Evolutionary conservation across 2,113 vertebrate genomes (phyloP), one percentile per base, ranked within the genome.

Genomic region (Sterna hirundo): DNA sequence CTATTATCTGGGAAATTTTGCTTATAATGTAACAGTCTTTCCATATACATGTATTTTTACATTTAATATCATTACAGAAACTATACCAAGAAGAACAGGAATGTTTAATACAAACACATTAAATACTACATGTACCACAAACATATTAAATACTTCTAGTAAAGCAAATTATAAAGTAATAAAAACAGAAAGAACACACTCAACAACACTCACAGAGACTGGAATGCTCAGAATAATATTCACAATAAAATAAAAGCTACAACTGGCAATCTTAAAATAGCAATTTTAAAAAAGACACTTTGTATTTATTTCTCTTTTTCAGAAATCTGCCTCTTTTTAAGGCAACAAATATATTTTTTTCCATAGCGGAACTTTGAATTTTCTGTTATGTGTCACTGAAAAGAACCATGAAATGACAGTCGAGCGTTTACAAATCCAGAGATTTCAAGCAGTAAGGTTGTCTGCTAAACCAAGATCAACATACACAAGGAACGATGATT

Each of bases 131-230:
- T 44, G 44, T 21, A 66, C 29, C 38, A 47, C 13, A 83, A 88
- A 81, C 5, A 34, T 6, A 64, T 47, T 47, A 85, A 71, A 32
- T 29, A 38, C n/a, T 83, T 62, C 21, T 20, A 65, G 38, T 65
- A 75, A 85, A 89, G 44, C 3, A 81, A 97, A 97, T 72, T 40
- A 96, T 89, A 97, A 97, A 96, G 91, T 87, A 91, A 96, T 93
- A 93, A 96, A 97, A 95, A 92, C 6, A 70, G 32, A 89, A 64
- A 52, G 18, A 88, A 64, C 19, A 13, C 10, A 62, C 10, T 70
- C 44, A 88, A 69, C 16, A 84, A 51, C 15, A 69, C 20, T 26
- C 27, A 36, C 11, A 62, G n/a, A 69, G 9, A 78, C 21, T 52
- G 4, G 27, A 89, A 71, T 80, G 9, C 6, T 80, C 26, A 72